phyloP scores from a whole-genome alignment of 2,888 invertebrate genomes.

The Nebria brevicollis region DNA sequence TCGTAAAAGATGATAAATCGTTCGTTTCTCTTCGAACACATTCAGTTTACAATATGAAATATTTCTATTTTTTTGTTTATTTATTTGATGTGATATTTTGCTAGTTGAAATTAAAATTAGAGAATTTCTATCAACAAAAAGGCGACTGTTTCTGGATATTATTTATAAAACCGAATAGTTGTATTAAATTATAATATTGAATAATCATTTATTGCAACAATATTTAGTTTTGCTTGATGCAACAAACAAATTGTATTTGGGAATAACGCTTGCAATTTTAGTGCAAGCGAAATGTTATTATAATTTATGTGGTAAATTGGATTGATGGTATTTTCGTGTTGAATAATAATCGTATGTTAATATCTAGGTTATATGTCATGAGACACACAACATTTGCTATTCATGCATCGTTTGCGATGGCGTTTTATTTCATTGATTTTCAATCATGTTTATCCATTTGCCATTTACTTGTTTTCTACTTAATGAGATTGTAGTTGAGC shows the following conservation, averaged over 20 bases:
- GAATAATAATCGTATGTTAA: slow-evolving; percentile 1
- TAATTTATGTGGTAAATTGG: not conserved
- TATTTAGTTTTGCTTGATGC: not conserved
- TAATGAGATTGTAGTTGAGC: slow-evolving; percentile 21
- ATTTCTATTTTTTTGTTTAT: no score
- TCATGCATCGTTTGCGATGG: not conserved
- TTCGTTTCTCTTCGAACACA: not conserved
- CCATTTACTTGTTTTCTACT: slow-evolving; percentile 21
- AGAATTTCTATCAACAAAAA: no score
- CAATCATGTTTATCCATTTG: slow-evolving; percentile 30
- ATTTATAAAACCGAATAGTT: not conserved
- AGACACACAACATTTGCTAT: slow-evolving; percentile 1
- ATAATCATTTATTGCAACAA: not conserved
- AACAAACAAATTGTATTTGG: not conserved
- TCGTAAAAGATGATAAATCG: not conserved
- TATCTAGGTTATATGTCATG: not conserved
- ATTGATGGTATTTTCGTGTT: not conserved
- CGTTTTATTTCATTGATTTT: slow-evolving; percentile 38
- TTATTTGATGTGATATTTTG: no score
- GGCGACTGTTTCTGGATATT: no score
- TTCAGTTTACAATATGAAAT: not conserved
- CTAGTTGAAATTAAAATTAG: no score
- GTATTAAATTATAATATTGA: not conserved
- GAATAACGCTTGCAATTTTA: not conserved
- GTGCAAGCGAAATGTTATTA: not conserved